phyloP scores from a whole-genome alignment of 1,140 invertebrate genomes.

The Drosophila dunni region DNA sequence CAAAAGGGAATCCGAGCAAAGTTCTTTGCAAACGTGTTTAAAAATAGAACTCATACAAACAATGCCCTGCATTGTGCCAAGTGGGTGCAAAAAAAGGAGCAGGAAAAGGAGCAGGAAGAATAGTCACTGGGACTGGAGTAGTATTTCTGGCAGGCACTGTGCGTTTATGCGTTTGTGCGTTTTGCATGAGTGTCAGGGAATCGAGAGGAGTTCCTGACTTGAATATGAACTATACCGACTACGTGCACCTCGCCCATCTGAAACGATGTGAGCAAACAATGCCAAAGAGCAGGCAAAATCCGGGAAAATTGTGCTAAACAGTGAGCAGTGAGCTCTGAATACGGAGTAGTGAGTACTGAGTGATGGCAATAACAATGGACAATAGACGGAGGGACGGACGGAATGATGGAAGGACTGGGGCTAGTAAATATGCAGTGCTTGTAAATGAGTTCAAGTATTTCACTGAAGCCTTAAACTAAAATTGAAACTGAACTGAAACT shows the following conservation, averaged over 20 bases:
- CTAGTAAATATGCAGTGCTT: slow-evolving; percentile 40
- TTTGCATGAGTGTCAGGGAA: slow-evolving; percentile 49
- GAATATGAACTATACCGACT: slow-evolving; percentile 49
- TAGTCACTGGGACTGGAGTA: slow-evolving; percentile 1
- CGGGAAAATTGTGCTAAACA: slow-evolving; percentile 28
- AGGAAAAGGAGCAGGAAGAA: background rate
- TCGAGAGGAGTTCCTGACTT: slow-evolving; percentile 48
- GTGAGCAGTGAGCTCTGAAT: slow-evolving; percentile 9
- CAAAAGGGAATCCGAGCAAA: slow-evolving; percentile 42
- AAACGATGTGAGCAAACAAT: slow-evolving; percentile 53
- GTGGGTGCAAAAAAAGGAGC: slow-evolving; percentile 2
- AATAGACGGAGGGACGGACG: background rate
- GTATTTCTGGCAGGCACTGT: slow-evolving; percentile 26
- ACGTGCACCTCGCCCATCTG: slow-evolving; percentile 47
- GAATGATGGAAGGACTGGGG: slow-evolving; percentile 1
- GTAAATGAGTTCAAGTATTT: slow-evolving; percentile 6
- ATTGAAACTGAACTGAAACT: slow-evolving; percentile 2
- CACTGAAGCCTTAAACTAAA: slow-evolving; percentile 24
- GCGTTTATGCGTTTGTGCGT: slow-evolving; percentile 46
- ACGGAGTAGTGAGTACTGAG: slow-evolving; percentile 10
- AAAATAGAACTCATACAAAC: slow-evolving; percentile 48
- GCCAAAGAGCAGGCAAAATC: slow-evolving; percentile 35
- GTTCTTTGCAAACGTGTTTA: slow-evolving; percentile 55
- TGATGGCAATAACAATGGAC: slow-evolving; percentile 34
- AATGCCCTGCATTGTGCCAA: slow-evolving; percentile 34